A percentile compares a stretch with the other conserved stretches of the same genome.
These are phyloP conservation scores for Amphiprion percula DNA, from an alignment of 2,113 vertebrate genomes.

Conservation along the genomic window DNA sequence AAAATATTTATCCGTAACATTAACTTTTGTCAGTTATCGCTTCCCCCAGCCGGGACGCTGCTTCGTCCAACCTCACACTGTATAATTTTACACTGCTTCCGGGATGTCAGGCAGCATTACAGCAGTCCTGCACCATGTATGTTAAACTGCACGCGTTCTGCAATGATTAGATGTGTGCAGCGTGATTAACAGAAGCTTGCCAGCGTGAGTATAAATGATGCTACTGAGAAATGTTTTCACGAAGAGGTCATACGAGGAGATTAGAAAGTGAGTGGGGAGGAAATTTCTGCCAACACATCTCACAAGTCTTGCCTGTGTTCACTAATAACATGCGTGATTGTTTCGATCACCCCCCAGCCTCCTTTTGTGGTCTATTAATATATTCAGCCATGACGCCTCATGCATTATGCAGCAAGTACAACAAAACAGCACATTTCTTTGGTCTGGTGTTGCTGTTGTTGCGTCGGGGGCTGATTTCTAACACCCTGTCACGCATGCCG, in stretches of 20 bases:
- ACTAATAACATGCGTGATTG: slow-evolving; percentile 54
- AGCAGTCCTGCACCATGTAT: slow-evolving; percentile 28
- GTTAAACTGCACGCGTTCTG: slow-evolving; percentile 1
- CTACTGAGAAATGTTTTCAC: slow-evolving; percentile 27
- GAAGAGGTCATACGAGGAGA: slow-evolving; percentile 69
- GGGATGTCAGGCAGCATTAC: slow-evolving; percentile 11
- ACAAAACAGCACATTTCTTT: slow-evolving; percentile 61
- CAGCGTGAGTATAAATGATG: not conserved
- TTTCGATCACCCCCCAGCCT: slow-evolving; percentile 44
- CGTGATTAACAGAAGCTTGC: slow-evolving; percentile 16
- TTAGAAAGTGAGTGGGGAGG: slow-evolving; percentile 44
- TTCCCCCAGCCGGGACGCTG: not conserved
- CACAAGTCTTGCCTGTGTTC: slow-evolving; percentile 1
- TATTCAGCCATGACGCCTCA: slow-evolving; percentile 56
- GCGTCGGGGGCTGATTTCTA: slow-evolving; percentile 26
- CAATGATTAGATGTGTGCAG: slow-evolving; percentile 13
- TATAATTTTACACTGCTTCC: not conserved
- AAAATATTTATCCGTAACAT: slow-evolving; percentile 24
- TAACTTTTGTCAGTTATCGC: not conserved
- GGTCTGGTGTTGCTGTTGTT: slow-evolving; percentile 19
- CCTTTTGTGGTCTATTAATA: slow-evolving; percentile 57
- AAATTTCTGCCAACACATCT: slow-evolving; percentile 37
- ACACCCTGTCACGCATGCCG: slow-evolving; percentile 52
- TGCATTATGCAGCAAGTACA: slow-evolving; percentile 71
- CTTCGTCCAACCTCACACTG: not conserved